Base-by-base conservation (phyloP, 1,140 invertebrate genomes). In the Marisa cornuarietis region DNA sequence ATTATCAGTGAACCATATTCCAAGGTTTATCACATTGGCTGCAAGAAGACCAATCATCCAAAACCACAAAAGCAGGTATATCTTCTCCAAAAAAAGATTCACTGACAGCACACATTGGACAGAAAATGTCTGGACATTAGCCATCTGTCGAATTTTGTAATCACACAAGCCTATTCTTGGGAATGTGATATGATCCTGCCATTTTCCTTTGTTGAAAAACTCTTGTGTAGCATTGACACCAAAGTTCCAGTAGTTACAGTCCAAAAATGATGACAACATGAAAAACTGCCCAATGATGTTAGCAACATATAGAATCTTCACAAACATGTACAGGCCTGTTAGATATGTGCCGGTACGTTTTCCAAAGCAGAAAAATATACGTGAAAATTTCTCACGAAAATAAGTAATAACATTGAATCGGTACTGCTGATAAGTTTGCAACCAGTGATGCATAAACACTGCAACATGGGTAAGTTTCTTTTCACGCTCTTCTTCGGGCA, bases 71-170 rank as follows among this genome's bases (percentile, higher is more conserved):
- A 92, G 91, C 14, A 92, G 88, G 83, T 92, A 92, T 26, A 92
- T 92, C 85, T 92, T 92, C 83, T 92, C 92, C 78, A 92, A 92
- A 85, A 92, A 92, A 24, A 92, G 87, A 78, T 92, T 92, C 76
- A 92, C 91, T 76, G 92, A 92, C 13, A 92, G 85, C 1, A 92
- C 91, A 85, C 92, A 92, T 77, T 92, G 91, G 16, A 92, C 89
- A 11, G 88, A 87, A 65, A 84, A 86, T 0, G 84, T 84, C 76
- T 91, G 88, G 31, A 87, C 74, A 77, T 89, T 89, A 62, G 84
- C 76, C 18, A 92, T 86, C 24, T 92, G 91, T 31, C 92, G 89
- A 26, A 92, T 91, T 72, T 92, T 84, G 86, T 92, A 92, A 82
- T 93, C 92, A 83, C 92, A 93, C 76, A 92, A 85, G 0, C 92